Base-by-base conservation (phyloP, 2,797 vertebrate genomes). In the Dermochelys coriacea region DNA sequence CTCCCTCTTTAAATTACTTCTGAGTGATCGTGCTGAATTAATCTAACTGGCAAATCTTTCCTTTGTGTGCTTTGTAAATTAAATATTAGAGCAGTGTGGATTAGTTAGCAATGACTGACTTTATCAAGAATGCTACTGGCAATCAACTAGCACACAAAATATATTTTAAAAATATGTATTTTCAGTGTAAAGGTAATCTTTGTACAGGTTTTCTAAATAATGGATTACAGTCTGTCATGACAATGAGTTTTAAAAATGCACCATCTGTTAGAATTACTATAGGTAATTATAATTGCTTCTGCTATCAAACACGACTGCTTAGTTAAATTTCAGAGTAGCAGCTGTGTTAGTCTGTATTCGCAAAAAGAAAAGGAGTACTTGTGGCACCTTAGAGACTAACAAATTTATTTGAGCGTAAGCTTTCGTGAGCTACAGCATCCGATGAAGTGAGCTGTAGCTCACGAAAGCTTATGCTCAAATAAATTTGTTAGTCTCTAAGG, bases 41-140 rank as follows among this genome's bases (percentile, higher is more conserved):
- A 95, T 89, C 86, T 68, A 91, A 84, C 80, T 41, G 89, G 93
- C 86, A 86, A 84, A 93, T 95, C 92, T 92, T 92, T 89, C 92
- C 89, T 83, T 29, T 49, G 12, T 5, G 23, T 25, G 23, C 59
- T 83, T 83, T 88, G 86, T 83, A 91, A 95, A 93, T 95, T 75
- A 96, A 95, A 93, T 94, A 94, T 88, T 92, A 88, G 95, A 90
- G 91, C 89, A 89, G 89, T 87, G 89, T 57, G 86, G 68, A 61
- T 84, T 92, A 49, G 37, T 95, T 83, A 93, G 83, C 81, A 29
- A 31, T 87, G 87, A 91, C 54, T 68, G 83, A 85, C 78, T 34
- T 25, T 50, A 31, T 61, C n/a, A 81, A 0, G 0, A 47, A 34
- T 6, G 37, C 83, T 78, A 4, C 3, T 64, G 85, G 90, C 57